Percentiles rank a stretch among this genome's conserved stretches.
phyloP scores from a whole-genome alignment of 2,113 vertebrate genomes.

The Caranx melampygus region DNA sequence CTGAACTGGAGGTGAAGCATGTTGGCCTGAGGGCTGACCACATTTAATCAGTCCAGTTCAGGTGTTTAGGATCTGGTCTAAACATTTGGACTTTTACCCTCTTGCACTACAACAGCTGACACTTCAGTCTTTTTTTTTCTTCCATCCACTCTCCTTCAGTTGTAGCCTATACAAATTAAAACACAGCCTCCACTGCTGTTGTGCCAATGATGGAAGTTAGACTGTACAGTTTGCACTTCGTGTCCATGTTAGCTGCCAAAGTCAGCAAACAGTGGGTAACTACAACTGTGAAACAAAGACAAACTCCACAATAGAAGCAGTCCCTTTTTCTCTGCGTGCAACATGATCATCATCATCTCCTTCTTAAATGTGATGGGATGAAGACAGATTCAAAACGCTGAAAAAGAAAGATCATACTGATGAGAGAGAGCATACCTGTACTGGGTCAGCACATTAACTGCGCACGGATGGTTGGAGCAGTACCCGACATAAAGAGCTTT shows the following conservation, averaged over 20 bases:
- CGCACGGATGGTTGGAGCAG: slow-evolving; percentile 98
- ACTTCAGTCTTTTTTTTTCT: no score
- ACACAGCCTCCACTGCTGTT: not conserved
- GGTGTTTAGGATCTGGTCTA: no score
- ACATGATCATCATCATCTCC: not conserved
- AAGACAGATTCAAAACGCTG: not conserved
- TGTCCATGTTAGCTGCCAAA: not conserved
- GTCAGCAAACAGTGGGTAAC: not conserved
- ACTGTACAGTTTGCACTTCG: not conserved
- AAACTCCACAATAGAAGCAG: not conserved
- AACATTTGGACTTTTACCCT: no score
- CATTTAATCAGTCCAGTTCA: no score
- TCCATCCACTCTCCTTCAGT: no score
- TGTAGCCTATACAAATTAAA: not conserved
- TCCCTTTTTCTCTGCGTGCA: not conserved
- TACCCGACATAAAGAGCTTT: slow-evolving; percentile 92
- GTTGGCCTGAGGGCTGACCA: no score
- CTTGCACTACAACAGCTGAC: no score
- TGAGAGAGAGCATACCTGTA: slow-evolving; percentile 85
- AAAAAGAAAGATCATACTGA: not conserved
- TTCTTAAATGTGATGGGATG: not conserved
- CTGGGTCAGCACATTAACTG: slow-evolving; percentile 94
- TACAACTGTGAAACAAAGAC: slow-evolving; percentile 3
- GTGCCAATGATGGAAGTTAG: not conserved
- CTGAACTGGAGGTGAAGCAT: no score